Percentiles rank a stretch among this genome's conserved stretches.
phyloP scores from a whole-genome alignment of 2,113 vertebrate genomes.

The Odontophorus gujanensis region DNA sequence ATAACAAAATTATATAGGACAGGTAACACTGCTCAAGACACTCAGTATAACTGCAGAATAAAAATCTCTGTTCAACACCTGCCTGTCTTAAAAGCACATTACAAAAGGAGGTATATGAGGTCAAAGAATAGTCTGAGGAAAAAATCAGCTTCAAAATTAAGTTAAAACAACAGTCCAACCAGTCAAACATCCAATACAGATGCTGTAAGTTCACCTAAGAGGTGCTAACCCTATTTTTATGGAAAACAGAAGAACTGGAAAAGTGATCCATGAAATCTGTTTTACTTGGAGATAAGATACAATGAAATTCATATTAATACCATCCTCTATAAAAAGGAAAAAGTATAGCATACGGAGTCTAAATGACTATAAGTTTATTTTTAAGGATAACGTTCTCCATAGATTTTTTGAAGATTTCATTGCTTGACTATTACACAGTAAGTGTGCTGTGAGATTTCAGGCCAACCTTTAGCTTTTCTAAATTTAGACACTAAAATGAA shows the following conservation, averaged over 20 bases:
- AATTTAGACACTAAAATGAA: slow-evolving; percentile 21
- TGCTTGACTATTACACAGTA: slow-evolving; percentile 66
- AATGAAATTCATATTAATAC: neutral
- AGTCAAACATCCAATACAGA: neutral
- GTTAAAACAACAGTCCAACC: neutral
- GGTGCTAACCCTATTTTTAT: neutral
- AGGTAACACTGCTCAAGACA: neutral
- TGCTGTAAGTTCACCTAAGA: neutral
- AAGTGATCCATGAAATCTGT: neutral
- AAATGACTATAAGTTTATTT: neutral
- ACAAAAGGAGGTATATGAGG: neutral
- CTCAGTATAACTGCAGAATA: neutral
- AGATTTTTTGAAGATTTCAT: slow-evolving; percentile 46
- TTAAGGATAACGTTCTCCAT: slow-evolving; percentile 29
- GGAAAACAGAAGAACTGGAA: neutral
- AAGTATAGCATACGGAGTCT: neutral
- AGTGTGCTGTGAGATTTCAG: slow-evolving; percentile 61
- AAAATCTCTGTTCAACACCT: neutral
- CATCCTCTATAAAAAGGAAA: neutral
- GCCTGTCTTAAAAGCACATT: neutral
- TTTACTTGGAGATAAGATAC: neutral
- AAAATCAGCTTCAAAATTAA: neutral
- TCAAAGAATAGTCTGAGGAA: neutral
- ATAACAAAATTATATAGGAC: neutral
- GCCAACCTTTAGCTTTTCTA: slow-evolving; percentile 48